Conservation (phyloP, 2,797 vertebrate species). For the Rachycentron canadum region DNA sequence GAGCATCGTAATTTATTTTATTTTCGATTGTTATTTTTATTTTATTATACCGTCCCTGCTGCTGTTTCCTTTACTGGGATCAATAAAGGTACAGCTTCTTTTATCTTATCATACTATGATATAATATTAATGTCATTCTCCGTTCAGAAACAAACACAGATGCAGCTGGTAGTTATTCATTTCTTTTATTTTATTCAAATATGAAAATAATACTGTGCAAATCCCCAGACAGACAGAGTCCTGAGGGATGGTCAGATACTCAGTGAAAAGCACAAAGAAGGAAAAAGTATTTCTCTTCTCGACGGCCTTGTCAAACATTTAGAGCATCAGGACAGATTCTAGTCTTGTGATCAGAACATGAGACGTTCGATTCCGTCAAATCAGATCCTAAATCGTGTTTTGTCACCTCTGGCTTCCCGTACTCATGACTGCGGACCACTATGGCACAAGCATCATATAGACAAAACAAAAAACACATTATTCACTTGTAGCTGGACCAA, state of each 20-base stretch:
- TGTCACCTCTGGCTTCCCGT: constrained; percentile 18
- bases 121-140: not conserved
- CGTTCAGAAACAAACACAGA: not conserved
- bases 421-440: constrained; percentile 3
- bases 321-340: not conserved
- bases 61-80: no score
- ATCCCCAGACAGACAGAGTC: constrained; percentile 20
- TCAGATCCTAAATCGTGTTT: not conserved
- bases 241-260: constrained; percentile 36
- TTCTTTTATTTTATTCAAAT: constrained; percentile 46
- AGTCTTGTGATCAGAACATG: not conserved
- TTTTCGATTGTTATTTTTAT: no score
- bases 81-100: no score
- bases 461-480: not conserved
- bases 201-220: constrained; percentile 50
- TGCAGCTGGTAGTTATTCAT: not conserved
- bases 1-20: no score
- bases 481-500: constrained; percentile 7
- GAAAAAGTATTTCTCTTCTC: not conserved
- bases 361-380: not conserved
- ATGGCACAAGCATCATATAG: constrained; percentile 22
- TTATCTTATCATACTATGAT: no score
- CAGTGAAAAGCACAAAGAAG: constrained; percentile 15
- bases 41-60: no score
- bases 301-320: not conserved